Evolutionary conservation across 2,797 vertebrate species (phyloP), one percentile per base, ranked within the genome.

Genomic region (Mormyrops boulengeri): DNA sequence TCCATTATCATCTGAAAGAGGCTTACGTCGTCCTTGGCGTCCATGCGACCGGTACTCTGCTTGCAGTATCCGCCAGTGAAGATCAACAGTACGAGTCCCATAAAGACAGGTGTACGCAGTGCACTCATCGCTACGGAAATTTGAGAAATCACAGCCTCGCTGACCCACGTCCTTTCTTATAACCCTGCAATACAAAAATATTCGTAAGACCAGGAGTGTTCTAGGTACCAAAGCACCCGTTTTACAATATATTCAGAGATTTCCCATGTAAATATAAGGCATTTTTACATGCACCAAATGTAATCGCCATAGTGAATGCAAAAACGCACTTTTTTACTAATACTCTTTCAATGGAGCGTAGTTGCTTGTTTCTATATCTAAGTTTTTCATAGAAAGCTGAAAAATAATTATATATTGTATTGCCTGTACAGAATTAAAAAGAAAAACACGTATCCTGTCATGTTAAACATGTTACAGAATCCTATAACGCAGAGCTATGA

Each of bases 1-100:
- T 96, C 95, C 94, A 95, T 95, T 26, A 97, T 94, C 53, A 97
- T 94, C 85, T 96, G 94, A 90, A 97, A 92, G 90, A 97, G 94
- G 86, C 94, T 94, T 50, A 93, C 93, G 34, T 91, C 91, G 89
- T 94, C 93, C 88, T 92, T 94, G 89, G 93, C 26, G 85, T 94
- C 94, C 47, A 90, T 41, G 41, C 94, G 93, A 91, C 95, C 94
- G 0, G 94, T 90, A 57, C 93, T 95, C 85, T 95, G 96, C 88
- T 93, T 93, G 93, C 96, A 96, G 66, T 94, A 94, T 66, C 95
- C 96, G 47, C 95, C 94, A 0, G 96, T 95, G 88, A 97, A 93
- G 92, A 98, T 93, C 87, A 97, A 92, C 3, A 98, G 90, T 89
- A 97, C 92, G 91, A 97, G 94, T 92, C 92, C 95, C 66, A 97